Base-by-base conservation (phyloP, 92 coral and sea anemone genomes). In the Anthopleura xanthogrammica region DNA sequence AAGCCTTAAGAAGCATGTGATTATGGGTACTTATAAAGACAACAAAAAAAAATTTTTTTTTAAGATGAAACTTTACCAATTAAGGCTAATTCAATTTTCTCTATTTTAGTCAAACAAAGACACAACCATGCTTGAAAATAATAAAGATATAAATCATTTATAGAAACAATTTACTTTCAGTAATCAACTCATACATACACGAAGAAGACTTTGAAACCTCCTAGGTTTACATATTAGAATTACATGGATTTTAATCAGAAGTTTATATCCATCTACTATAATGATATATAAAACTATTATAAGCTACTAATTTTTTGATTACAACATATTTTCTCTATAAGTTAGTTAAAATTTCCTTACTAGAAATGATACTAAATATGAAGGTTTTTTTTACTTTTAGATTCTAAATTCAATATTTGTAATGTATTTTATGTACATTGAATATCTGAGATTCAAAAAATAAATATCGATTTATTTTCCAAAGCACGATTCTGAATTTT, bases 401-500 rank as follows among this genome's bases (percentile, higher is more conserved):
- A 68, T 23, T 68, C 74, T 23, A 68, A 29, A 24, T 68, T 24
- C 29, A 36, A 6, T 68, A 12, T 13, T 68, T 68, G 29, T 29
- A 36, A 68, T 36, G 5, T 7, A 62, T 23, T 68, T 68, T 68
- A 68, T 68, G 42, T 68, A 68, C 74, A 68, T 29, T 36, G 74
- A 36, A 68, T 68, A 36, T 68, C 42, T 29, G 42, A 68, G 74
- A 68, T 68, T 68, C 74, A 68, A 68, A 68, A 68, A 68, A 68
- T 68, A 68, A 68, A 68, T 68, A 68, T 36, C 1, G 74, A 68
- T 68, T 68, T 68, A 68, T 68, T 68, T 68, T 68, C 46, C 41
- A 68, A 68, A 68, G 74, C 43, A 23, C 17, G 7, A 68, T 68
- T 68, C 16, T 68, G 74, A 68, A 68, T 68, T 68, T 68, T 60